Evolutionary conservation across 2,888 invertebrate genomes (phyloP), one percentile per base, ranked within the genome.

Genomic region (Nemotelus nigrinus): DNA sequence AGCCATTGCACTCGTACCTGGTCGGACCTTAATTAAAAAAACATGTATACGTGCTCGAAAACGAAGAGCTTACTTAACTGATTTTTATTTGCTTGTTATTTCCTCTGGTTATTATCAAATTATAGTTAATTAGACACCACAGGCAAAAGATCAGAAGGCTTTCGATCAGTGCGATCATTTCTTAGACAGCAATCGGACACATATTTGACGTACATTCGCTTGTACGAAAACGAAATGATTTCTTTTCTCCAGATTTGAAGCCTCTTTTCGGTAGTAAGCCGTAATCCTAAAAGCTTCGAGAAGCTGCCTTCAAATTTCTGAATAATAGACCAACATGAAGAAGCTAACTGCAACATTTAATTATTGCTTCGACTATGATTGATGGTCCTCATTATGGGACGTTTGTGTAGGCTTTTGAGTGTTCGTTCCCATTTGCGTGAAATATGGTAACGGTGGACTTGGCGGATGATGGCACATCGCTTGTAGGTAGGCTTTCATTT

Each of bases 301-400:
- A 43, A 43, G 70, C 70, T 70, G 70, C 50, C 70, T 70, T 53
- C 70, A 70, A 70, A 70, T 70, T 70, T 70, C 55, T 70, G 70
- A 70, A 70, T 70, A 70, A 70, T 70, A 70, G 70, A 55, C 70
- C 70, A 70, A 70, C 70, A 70, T 70, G 70, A 47, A 70, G 70
- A 70, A 70, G 70, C 70, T 70, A 70, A 55, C 70, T 70, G 70
- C 70, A 70, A 55, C 70, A 70, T 78, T 78, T 78, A 78, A 78
- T 78, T 78, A 78, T 76, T 78, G 76, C 78, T 71, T 78, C 76
- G 70, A 76, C 63, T 41, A 65, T 78, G 78, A 78, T 78, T 78
- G 78, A 78, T 78, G 78, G 70, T 76, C 76, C 76, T 78, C 78
- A 78, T 78, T 78, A 78, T 57, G 43, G 78, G 47, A 76, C 55